Conservation (phyloP, 1,140 invertebrate genomes). For the Triops longicaudatus region DNA sequence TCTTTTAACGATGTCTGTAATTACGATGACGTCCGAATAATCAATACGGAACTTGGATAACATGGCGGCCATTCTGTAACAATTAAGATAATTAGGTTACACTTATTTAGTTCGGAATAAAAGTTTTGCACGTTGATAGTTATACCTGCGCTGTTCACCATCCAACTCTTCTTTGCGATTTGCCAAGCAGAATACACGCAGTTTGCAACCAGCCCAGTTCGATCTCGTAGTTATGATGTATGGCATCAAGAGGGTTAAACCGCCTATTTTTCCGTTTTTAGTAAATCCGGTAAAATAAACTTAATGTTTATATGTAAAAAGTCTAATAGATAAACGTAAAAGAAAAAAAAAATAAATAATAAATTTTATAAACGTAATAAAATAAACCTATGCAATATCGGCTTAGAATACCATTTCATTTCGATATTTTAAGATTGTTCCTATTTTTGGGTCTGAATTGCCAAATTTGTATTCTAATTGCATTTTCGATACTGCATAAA, state of each 20-base stretch:
- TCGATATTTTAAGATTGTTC: too few relatives aligned
- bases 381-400: too few relatives aligned
- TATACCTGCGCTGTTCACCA: slow-evolving; percentile 78
- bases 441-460: too few relatives aligned
- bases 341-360: too few relatives aligned
- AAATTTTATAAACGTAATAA: too few relatives aligned
- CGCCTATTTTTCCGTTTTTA: slow-evolving; percentile 45
- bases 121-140: background rate
- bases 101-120: slow-evolving; percentile 25
- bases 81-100: slow-evolving; percentile 24
- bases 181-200: slow-evolving; percentile 87
- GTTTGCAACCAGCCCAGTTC: slow-evolving; percentile 75
- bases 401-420: too few relatives aligned
- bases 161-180: slow-evolving; percentile 87
- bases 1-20: slow-evolving; percentile 68
- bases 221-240: slow-evolving; percentile 82
- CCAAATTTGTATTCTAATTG: too few relatives aligned
- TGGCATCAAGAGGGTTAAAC: slow-evolving; percentile 63
- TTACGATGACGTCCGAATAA: slow-evolving; percentile 46
- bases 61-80: slow-evolving; percentile 45
- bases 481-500: too few relatives aligned
- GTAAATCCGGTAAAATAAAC: too few relatives aligned
- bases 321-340: too few relatives aligned
- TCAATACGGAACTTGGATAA: slow-evolving; percentile 52
- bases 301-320: too few relatives aligned